These are phyloP conservation scores for Rhopilema esculentum DNA, from an alignment of 30 jellyfish, hydroid and myxozoan genomes.

Conservation along the genomic window DNA sequence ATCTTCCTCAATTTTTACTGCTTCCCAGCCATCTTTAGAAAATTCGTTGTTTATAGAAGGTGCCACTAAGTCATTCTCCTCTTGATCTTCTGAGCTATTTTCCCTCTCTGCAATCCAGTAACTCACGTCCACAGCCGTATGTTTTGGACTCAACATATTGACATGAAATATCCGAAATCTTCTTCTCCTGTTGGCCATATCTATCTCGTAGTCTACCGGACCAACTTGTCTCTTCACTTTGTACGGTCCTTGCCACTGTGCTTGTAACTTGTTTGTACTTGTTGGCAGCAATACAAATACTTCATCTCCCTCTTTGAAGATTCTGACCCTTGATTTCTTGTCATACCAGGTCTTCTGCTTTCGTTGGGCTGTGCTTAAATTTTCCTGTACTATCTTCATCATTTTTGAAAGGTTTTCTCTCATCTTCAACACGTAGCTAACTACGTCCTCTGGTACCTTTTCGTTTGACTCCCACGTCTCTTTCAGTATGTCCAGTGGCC, in stretches of 20 bases:
- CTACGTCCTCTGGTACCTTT: not conserved
- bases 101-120: too few species aligned
- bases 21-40: too few species aligned
- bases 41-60: too few species aligned
- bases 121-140: not conserved
- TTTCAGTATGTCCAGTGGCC: slow-evolving; percentile 24
- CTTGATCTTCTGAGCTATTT: too few species aligned
- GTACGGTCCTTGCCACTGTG: slow-evolving; percentile 51
- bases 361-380: slow-evolving; percentile 9
- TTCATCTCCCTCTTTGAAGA: slow-evolving; percentile 21
- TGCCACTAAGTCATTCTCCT: too few species aligned
- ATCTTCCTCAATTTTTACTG: too few species aligned
- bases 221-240: slow-evolving; percentile 15
- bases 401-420: slow-evolving; percentile 6
- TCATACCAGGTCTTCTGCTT: slow-evolving; percentile 19
- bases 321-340: not conserved
- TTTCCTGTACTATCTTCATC: not conserved
- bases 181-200: slow-evolving; percentile 1
- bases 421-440: not conserved
- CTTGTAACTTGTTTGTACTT: not conserved
- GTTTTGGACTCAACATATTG: slow-evolving; percentile 1
- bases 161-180: not conserved
- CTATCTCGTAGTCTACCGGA: not conserved
- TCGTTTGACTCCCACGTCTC: slow-evolving; percentile 17
- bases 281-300: slow-evolving; percentile 42